These are phyloP conservation scores for Pipistrellus kuhlii DNA, from an alignment of 2,797 vertebrate species.

Conservation along the genomic window DNA sequence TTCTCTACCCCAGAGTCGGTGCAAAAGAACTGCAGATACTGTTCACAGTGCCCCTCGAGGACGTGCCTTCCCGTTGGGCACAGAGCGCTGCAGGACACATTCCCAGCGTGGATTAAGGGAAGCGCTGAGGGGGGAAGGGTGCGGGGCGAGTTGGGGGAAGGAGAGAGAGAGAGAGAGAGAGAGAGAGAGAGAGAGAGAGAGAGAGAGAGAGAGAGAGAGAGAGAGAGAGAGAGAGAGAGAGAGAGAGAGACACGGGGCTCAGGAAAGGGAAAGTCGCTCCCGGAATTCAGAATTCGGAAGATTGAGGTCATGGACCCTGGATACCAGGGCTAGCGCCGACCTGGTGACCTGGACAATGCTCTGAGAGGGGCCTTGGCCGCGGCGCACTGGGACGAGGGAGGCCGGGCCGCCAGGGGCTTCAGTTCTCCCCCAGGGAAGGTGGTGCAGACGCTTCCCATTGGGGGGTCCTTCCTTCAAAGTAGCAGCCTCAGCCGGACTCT, in stretches of 20 bases:
- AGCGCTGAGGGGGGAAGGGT: not conserved
- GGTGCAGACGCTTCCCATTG: not conserved
- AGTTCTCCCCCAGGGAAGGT: not conserved
- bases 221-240: too few relatives aligned
- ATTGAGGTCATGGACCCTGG: not conserved
- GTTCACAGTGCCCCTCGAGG: too few relatives aligned
- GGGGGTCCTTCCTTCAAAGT: not conserved
- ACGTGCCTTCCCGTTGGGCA: too few relatives aligned
- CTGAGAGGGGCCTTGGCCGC: not conserved
- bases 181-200: too few relatives aligned
- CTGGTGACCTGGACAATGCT: not conserved
- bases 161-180: not conserved
- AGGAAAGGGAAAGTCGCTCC: not conserved
- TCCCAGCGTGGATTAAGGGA: accelerated
- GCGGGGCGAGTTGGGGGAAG: not conserved
- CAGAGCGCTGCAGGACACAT: not conserved
- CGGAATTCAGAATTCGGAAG: too few relatives aligned
- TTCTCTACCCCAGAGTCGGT: too few relatives aligned
- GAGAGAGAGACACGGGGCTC: not conserved
- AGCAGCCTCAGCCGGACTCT: not conserved
- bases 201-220: too few relatives aligned
- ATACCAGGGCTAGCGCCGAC: not conserved
- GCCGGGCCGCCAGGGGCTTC: not conserved
- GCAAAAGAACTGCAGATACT: too few relatives aligned
- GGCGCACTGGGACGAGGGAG: not conserved